Percentiles rank a stretch among this genome's conserved stretches.
These are phyloP conservation scores for Babyrousa celebensis DNA, from an alignment of 2,797 vertebrate species.

Conservation along the genomic window DNA sequence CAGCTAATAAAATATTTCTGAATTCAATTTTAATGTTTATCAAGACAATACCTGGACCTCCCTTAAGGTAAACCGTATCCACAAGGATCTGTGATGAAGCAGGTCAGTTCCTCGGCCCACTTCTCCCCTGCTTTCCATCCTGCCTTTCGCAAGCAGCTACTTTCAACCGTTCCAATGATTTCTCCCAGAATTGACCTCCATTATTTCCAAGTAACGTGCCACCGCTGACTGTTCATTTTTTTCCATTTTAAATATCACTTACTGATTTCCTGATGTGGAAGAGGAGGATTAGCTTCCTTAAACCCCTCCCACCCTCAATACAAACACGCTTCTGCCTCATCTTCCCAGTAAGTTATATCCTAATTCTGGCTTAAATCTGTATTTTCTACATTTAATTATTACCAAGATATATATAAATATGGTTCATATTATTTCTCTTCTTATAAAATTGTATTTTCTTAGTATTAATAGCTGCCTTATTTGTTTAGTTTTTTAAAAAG, in stretches of 20 bases:
- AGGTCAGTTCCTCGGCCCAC: not conserved
- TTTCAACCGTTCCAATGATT: not conserved
- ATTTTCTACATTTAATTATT: not conserved
- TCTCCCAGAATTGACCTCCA: not conserved
- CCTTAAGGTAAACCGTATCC: not conserved
- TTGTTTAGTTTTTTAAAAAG: conserved; percentile 42
- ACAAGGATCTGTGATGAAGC: not conserved
- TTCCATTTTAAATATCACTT: conserved; percentile 46
- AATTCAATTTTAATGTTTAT: conserved; percentile 26
- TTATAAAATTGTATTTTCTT: conserved; percentile 34
- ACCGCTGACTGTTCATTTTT: not conserved
- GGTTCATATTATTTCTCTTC: not conserved
- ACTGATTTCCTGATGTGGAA: not conserved
- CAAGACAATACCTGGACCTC: not conserved
- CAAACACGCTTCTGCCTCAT: not conserved
- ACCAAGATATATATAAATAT: not conserved
- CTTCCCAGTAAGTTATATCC: conserved; percentile 28
- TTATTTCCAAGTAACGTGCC: not conserved
- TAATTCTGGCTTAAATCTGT: not conserved
- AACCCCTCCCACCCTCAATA: not conserved
- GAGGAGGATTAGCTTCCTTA: not conserved
- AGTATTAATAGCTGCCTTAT: not conserved
- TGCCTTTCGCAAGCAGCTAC: conserved; percentile 20
- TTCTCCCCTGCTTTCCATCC: not conserved
- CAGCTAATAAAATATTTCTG: not conserved